Evolutionary conservation across 2,797 vertebrate genomes (phyloP).

Genomic region (Myripristis murdjan): DNA sequence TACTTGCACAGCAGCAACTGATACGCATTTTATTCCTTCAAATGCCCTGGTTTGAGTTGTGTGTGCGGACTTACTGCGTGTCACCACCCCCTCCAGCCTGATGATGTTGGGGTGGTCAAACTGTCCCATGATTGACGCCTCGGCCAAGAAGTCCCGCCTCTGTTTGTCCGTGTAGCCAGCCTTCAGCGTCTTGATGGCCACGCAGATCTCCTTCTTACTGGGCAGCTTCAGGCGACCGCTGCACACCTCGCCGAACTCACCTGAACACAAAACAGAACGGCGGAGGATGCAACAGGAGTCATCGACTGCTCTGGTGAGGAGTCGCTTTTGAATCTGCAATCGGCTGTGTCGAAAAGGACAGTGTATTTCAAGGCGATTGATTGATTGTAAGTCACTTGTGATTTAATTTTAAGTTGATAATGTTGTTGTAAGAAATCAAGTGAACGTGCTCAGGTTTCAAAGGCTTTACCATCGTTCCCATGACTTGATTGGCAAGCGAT

Average conservation of each 20-base stretch:
- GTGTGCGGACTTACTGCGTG: slow-evolving; percentile 91
- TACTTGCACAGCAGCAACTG: neutral
- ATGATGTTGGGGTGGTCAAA: slow-evolving; percentile 99
- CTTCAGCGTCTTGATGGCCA: slow-evolving; percentile 98
- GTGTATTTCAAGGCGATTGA: too few species aligned
- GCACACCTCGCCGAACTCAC: slow-evolving; percentile 98
- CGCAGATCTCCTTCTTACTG: slow-evolving; percentile 97
- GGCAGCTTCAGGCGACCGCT: slow-evolving; percentile 95
- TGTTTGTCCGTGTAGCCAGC: slow-evolving; percentile 98
- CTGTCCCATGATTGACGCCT: slow-evolving; percentile 99
- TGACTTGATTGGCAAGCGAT: neutral
- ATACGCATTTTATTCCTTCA: neutral
- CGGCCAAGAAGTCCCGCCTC: slow-evolving; percentile 95
- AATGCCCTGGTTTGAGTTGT: neutral
- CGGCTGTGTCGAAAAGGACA: too few species aligned
- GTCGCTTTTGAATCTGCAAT: neutral
- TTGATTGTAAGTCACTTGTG: too few species aligned
- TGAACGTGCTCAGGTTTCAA: too few species aligned
- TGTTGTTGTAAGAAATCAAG: too few species aligned
- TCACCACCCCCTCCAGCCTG: slow-evolving; percentile 95
- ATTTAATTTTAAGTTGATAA: too few species aligned
- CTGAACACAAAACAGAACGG: slow-evolving; percentile 70
- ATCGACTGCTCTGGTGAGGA: neutral
- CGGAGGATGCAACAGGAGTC: neutral
- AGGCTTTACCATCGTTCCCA: too few species aligned